Evolutionary conservation across 92 coral and sea anemone genomes (phyloP).

Genomic region (Zoanthus gigantus): DNA sequence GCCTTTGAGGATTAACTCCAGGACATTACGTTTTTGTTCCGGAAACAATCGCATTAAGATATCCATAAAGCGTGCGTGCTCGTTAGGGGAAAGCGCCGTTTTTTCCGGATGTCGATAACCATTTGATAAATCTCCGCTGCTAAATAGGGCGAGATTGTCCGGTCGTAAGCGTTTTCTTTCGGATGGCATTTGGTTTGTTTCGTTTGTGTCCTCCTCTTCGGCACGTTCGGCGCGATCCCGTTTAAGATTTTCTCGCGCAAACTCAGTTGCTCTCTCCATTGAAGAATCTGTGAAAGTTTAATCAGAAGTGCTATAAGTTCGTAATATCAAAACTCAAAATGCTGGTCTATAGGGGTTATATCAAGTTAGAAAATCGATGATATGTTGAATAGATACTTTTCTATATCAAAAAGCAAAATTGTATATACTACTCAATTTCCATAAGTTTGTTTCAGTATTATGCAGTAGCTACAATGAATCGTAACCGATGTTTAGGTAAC

Average conservation of each 20-base stretch:
- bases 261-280: slow-evolving; percentile 76
- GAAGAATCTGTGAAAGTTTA: slow-evolving; percentile 62
- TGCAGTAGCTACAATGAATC: too few relatives aligned
- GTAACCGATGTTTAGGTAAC: too few relatives aligned
- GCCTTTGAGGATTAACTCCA: slow-evolving; percentile 90
- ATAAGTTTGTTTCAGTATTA: too few relatives aligned
- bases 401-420: too few relatives aligned
- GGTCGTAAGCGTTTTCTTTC: slow-evolving; percentile 77
- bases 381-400: too few relatives aligned
- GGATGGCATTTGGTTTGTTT: slow-evolving; percentile 62
- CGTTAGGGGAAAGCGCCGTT: slow-evolving; percentile 44
- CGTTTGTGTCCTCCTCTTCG: slow-evolving; percentile 63
- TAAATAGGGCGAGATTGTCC: slow-evolving; percentile 60
- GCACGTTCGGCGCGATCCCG: slow-evolving; percentile 73
- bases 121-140: slow-evolving; percentile 50
- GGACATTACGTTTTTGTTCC: slow-evolving; percentile 89
- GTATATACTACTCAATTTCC: too few relatives aligned
- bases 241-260: slow-evolving; percentile 61
- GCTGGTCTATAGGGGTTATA: not conserved
- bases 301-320: not conserved
- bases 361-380: too few relatives aligned
- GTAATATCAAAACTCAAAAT: not conserved
- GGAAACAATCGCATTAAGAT: slow-evolving; percentile 91
- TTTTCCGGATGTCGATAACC: slow-evolving; percentile 59
- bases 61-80: slow-evolving; percentile 84